Conservation (phyloP, 2,113 vertebrate species). For the Scolopax mira region DNA sequence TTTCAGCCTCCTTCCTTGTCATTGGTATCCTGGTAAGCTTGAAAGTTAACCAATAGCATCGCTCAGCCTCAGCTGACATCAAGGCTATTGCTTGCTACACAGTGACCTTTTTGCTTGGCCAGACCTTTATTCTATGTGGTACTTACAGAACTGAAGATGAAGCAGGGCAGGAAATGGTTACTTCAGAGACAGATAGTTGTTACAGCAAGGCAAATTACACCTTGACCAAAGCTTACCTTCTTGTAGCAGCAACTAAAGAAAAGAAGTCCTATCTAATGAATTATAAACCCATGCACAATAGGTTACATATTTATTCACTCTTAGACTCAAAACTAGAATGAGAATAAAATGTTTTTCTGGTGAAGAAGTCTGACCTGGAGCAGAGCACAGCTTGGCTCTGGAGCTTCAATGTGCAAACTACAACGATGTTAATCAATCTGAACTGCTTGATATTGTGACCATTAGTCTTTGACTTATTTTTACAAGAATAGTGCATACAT, state of each 20-base stretch:
- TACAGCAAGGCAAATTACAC: background rate
- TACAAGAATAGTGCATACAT: background rate
- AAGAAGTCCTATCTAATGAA: background rate
- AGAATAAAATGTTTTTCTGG: background rate
- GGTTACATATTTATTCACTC: background rate
- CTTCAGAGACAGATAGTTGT: background rate
- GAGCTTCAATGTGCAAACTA: background rate
- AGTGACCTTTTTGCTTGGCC: background rate
- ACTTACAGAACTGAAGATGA: background rate
- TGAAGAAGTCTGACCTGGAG: background rate
- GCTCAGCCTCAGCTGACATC: fast-evolving
- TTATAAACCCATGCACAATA: background rate
- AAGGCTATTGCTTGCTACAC: background rate
- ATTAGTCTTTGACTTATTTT: background rate
- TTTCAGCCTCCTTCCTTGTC: background rate
- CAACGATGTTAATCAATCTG: background rate
- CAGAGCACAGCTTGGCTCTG: background rate
- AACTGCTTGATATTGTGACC: background rate
- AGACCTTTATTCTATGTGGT: background rate
- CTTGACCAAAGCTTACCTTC: background rate
- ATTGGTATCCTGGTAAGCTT: background rate
- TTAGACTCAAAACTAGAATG: background rate
- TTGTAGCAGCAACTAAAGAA: background rate
- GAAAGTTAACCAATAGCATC: background rate
- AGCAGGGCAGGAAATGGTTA: background rate